Conservation (phyloP, 2,888 invertebrate species). For the Dendrolimus houi region DNA sequence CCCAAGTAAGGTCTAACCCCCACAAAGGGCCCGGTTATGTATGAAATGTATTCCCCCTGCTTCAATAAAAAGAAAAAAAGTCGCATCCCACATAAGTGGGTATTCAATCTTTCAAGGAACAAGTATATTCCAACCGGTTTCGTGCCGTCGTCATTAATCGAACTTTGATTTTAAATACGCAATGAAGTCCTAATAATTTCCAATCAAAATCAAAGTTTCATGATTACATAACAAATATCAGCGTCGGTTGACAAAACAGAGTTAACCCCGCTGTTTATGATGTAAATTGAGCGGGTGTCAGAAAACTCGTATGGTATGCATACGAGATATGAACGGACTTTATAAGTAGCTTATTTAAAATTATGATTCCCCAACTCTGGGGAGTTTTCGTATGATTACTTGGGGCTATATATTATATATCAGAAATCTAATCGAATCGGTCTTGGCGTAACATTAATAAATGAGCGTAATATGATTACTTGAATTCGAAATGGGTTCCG, state of each 20-base stretch:
- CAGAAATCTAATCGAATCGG: conserved; percentile 7
- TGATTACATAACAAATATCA: not conserved
- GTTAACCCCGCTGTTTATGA: not conserved
- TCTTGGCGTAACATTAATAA: not conserved
- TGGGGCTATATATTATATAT: not conserved
- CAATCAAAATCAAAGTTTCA: no score
- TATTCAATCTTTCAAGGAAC: no score
- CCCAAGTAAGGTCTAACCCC: no score
- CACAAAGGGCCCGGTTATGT: no score
- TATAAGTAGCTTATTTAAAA: conserved; percentile 47
- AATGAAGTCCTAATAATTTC: no score
- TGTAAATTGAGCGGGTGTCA: conserved; percentile 23
- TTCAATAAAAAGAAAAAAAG: no score
- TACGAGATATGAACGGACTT: conserved; percentile 35
- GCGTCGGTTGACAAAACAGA: not conserved
- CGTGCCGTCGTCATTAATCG: no score
- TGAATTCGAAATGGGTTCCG: not conserved
- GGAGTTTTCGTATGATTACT: not conserved
- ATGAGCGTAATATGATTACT: not conserved
- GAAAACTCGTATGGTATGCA: conserved; percentile 41
- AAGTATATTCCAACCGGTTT: no score
- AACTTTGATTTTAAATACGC: no score
- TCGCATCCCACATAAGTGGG: no score
- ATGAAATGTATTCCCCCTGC: no score
- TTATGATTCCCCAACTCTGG: conserved; percentile 35